Conservation (phyloP, 2,113 vertebrate genomes). For the Xiphophorus hellerii region DNA sequence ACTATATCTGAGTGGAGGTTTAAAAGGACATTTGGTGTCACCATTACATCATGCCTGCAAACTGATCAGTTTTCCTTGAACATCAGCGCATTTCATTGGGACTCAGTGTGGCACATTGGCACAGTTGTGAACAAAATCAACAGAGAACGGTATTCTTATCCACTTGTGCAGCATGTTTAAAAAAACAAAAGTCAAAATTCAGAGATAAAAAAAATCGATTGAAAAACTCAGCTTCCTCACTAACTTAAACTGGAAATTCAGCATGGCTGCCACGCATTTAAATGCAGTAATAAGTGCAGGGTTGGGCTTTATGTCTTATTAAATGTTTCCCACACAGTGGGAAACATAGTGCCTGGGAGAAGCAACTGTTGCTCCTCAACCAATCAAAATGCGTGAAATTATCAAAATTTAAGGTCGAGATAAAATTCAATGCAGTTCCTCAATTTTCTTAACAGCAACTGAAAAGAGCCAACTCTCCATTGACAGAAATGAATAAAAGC, state of each 20-base stretch:
- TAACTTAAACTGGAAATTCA: background rate
- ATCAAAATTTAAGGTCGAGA: background rate
- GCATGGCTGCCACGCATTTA: background rate
- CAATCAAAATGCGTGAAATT: background rate
- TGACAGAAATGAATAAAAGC: too few relatives aligned
- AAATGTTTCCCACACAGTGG: background rate
- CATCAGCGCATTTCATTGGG: background rate
- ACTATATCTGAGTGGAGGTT: slow-evolving; percentile 16
- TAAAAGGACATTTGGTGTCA: slow-evolving; percentile 2
- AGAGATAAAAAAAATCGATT: too few relatives aligned
- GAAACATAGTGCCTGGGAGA: background rate
- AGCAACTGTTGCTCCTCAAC: background rate
- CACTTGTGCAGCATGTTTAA: too few relatives aligned
- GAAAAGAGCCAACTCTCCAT: too few relatives aligned
- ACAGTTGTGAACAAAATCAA: too few relatives aligned
- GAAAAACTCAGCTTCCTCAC: background rate
- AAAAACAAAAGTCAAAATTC: too few relatives aligned
- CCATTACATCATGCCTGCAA: slow-evolving; percentile 14
- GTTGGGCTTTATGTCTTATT: background rate
- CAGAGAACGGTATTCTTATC: too few relatives aligned
- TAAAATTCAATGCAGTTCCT: background rate
- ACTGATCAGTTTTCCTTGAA: background rate
- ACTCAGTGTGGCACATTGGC: too few relatives aligned
- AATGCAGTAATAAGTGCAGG: background rate
- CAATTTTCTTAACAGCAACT: too few relatives aligned